phyloP scores from a whole-genome alignment of 2,113 vertebrate genomes.

The Crotalus horridus region DNA sequence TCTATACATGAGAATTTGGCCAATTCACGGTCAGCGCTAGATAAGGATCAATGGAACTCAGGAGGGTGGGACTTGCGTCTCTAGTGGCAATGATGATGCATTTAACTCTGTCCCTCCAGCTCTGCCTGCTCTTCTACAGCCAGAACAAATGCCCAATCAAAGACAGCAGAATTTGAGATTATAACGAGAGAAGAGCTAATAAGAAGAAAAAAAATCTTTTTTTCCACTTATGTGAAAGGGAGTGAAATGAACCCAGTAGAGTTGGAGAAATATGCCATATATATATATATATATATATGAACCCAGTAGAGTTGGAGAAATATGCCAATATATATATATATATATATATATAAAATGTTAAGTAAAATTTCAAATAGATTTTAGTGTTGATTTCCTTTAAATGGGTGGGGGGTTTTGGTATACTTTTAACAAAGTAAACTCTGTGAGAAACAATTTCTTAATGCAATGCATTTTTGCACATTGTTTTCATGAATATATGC shows the following conservation, averaged over 20 bases:
- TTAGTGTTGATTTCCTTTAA: not conserved
- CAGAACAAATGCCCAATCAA: not conserved
- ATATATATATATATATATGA: not conserved
- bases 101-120: not conserved
- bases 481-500: not conserved
- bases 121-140: not conserved
- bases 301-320: not conserved
- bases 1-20: not conserved
- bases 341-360: no score
- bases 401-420: not conserved
- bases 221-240: not conserved
- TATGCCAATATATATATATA: not conserved
- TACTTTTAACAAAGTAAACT: not conserved
- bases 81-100: not conserved
- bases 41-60: not conserved
- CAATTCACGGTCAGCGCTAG: not conserved
- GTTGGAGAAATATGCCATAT: not conserved
- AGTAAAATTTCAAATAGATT: not conserved
- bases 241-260: not conserved
- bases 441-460: not conserved
- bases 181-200: constrained; percentile 48
- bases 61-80: not conserved
- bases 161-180: not conserved
- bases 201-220: constrained; percentile 37
- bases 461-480: not conserved